Conservation (phyloP, 1,140 invertebrate species). For the Euborellia annulipes region DNA sequence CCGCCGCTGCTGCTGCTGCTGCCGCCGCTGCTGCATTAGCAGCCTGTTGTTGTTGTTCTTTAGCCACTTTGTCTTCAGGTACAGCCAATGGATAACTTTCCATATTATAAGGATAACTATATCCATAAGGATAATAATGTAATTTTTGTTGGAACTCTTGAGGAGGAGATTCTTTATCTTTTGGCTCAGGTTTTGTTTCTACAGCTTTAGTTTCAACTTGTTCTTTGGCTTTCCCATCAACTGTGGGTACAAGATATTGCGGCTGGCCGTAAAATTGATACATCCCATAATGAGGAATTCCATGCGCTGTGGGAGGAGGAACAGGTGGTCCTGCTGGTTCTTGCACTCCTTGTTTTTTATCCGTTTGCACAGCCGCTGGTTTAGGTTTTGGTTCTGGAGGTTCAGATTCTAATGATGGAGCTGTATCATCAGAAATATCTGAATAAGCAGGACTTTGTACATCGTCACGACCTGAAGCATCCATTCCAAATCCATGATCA, state of each 20-base stretch:
- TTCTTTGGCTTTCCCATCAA: slow-evolving; percentile 42
- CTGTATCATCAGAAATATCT: slow-evolving; percentile 88
- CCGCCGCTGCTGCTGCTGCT: slow-evolving; percentile 4
- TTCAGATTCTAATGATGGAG: slow-evolving; percentile 57
- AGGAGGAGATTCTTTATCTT: slow-evolving; percentile 8
- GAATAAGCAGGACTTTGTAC: slow-evolving; percentile 89
- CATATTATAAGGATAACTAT: slow-evolving; percentile 61
- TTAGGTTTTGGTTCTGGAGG: slow-evolving; percentile 5
- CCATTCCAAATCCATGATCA: slow-evolving; percentile 34
- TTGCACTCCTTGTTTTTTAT: slow-evolving; percentile 13
- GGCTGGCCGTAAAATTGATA: slow-evolving; percentile 59
- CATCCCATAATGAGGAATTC: slow-evolving; percentile 29
- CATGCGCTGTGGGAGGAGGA: slow-evolving; percentile 5
- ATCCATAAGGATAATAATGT: slow-evolving; percentile 53
- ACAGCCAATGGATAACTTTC: slow-evolving; percentile 36
- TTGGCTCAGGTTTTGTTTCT: slow-evolving; percentile 28
- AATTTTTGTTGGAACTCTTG: slow-evolving; percentile 37
- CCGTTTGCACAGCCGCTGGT: slow-evolving; percentile 5
- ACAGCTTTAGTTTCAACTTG: slow-evolving; percentile 40
- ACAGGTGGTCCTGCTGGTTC: background rate
- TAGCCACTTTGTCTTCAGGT: slow-evolving; percentile 36
- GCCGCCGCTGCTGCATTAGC: too few species aligned
- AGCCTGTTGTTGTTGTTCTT: slow-evolving; percentile 20
- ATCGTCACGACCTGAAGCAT: slow-evolving; percentile 45
- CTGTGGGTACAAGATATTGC: slow-evolving; percentile 47